Evolutionary conservation across 2,888 invertebrate genomes (phyloP).

Genomic region (Drosophila phalerata): DNA sequence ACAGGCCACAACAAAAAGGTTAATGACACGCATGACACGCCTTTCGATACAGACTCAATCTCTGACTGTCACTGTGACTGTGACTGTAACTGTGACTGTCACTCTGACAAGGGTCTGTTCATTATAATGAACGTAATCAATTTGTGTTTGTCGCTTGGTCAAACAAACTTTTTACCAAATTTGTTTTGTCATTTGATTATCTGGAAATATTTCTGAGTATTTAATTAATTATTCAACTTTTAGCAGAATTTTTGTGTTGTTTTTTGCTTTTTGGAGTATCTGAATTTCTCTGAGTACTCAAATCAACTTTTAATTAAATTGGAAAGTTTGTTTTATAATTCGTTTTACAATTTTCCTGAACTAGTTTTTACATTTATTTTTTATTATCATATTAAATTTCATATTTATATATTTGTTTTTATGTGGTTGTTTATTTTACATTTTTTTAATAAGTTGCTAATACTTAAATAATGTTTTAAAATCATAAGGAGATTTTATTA

Average conservation of each 20-base stretch:
- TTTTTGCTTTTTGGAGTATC: background rate
- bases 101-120: slow-evolving; percentile 12
- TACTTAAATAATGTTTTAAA: background rate
- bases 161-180: slow-evolving; percentile 15
- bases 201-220: slow-evolving; percentile 10
- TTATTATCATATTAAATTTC: too few species aligned
- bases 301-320: slow-evolving; percentile 19
- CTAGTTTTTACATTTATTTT: background rate
- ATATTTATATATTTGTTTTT: background rate
- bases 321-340: background rate
- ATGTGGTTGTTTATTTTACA: too few species aligned
- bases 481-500: background rate
- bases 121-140: slow-evolving; percentile 14
- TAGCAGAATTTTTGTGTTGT: background rate
- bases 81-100: too few species aligned
- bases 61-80: background rate
- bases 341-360: background rate
- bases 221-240: slow-evolving; percentile 22
- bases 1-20: slow-evolving; percentile 23
- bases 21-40: slow-evolving; percentile 32
- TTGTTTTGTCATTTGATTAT: slow-evolving; percentile 23
- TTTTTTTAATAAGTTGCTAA: background rate
- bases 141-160: slow-evolving; percentile 19
- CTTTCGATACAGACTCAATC: background rate
- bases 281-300: background rate